Conservation (phyloP, 2,888 invertebrate genomes). For the Empis stercorea region DNA sequence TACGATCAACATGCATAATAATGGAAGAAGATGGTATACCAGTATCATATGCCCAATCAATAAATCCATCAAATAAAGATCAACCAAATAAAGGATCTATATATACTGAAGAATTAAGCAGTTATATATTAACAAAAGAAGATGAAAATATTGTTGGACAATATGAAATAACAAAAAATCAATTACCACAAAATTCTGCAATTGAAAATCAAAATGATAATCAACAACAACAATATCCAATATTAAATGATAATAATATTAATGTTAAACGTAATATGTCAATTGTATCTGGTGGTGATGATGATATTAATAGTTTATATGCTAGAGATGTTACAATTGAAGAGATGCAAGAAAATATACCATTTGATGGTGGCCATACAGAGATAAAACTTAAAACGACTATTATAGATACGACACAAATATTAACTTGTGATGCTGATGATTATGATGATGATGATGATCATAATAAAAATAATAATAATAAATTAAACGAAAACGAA, state of each 20-base stretch:
- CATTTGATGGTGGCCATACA: conserved; percentile 36
- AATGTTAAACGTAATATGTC: no score
- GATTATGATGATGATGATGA: background rate
- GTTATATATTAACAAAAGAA: no score
- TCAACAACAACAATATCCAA: background rate
- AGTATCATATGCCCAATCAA: conserved; percentile 3
- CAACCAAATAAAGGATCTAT: no score
- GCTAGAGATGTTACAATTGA: conserved; percentile 47
- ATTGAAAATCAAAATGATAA: background rate
- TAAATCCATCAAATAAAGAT: background rate
- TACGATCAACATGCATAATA: conserved; percentile 46
- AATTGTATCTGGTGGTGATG: no score
- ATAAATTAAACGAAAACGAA: background rate
- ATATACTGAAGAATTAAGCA: no score
- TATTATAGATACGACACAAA: conserved; percentile 20
- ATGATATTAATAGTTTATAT: conserved; percentile 15
- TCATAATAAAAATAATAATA: background rate
- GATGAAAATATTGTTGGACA: no score
- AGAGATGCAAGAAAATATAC: conserved; percentile 41
- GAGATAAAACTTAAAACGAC: conserved; percentile 22
- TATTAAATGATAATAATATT: no score
- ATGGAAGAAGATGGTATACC: conserved; percentile 37
- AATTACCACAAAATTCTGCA: conserved; percentile 29
- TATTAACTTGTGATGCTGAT: conserved; percentile 8
- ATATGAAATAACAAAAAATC: conserved; percentile 18